Percentiles rank a stretch among this genome's conserved stretches.
phyloP scores from a whole-genome alignment of 2,888 invertebrate genomes.

The Pristionchus japonicus region DNA sequence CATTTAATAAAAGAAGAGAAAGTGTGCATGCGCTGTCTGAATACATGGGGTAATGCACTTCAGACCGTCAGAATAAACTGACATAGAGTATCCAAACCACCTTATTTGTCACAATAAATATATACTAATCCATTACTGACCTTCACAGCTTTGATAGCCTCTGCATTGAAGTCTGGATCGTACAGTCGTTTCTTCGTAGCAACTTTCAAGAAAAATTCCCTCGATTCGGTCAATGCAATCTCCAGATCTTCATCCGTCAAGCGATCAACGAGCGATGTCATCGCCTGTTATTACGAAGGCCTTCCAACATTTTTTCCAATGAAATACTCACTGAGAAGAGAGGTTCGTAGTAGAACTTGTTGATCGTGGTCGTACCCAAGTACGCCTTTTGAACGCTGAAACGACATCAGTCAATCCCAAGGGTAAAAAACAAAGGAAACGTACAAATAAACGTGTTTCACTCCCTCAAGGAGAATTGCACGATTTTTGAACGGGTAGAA shows the following conservation, averaged over 20 bases:
- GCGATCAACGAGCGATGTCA: not conserved
- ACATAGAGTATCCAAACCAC: too few species aligned
- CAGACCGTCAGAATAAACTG: too few species aligned
- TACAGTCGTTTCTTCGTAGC: not conserved
- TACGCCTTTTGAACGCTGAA: not conserved
- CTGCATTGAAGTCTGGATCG: not conserved
- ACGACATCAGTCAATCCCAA: not conserved
- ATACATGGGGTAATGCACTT: too few species aligned
- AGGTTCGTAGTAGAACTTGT: not conserved
- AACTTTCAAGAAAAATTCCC: not conserved
- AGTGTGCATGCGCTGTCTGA: too few species aligned
- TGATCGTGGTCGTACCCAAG: not conserved
- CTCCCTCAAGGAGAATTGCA: not conserved
- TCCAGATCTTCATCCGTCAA: not conserved
- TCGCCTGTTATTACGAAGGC: not conserved
- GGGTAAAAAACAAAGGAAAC: not conserved
- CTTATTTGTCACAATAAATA: too few species aligned
- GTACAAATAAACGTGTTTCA: not conserved
- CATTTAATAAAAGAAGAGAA: too few species aligned
- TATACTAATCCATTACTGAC: not conserved
- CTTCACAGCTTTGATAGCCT: not conserved
- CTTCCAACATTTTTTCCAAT: not conserved
- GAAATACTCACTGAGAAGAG: not conserved
- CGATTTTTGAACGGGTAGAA: not conserved
- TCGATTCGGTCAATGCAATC: not conserved